A percentile compares a stretch with the other conserved stretches of the same genome.
Evolutionary conservation across 2,888 invertebrate genomes (phyloP).

Genomic region (Phaonia tiefii): DNA sequence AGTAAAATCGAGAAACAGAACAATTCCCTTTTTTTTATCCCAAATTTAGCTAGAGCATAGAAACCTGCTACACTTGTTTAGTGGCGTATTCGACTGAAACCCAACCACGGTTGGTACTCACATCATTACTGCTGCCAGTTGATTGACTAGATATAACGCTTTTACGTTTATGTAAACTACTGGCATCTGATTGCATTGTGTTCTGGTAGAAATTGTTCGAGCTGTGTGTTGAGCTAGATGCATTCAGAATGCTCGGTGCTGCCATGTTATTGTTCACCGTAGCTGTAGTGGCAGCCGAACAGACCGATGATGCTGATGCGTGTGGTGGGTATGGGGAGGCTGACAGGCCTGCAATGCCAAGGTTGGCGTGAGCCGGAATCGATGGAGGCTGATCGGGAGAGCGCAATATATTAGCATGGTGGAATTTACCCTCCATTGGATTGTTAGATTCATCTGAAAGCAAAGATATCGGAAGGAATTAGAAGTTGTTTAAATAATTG

Average conservation of each 20-base stretch:
- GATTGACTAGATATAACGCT: conserved; percentile 81
- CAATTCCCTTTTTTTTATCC: too few species aligned
- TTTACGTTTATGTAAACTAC: conserved; percentile 80
- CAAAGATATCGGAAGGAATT: neutral
- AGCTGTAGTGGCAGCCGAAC: conserved; percentile 77
- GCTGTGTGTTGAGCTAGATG: conserved; percentile 80
- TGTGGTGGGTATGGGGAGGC: conserved; percentile 72
- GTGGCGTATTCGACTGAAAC: too few species aligned
- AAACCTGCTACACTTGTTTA: too few species aligned
- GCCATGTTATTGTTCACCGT: conserved; percentile 73
- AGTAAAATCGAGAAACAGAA: too few species aligned
- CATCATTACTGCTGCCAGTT: conserved; percentile 81
- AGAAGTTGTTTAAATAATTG: too few species aligned
- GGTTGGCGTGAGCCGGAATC: conserved; percentile 75
- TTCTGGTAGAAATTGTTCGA: conserved; percentile 81
- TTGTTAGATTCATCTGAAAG: conserved; percentile 79
- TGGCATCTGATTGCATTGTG: conserved; percentile 81
- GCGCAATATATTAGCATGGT: conserved; percentile 79
- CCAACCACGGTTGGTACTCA: conserved; percentile 66
- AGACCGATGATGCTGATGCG: conserved; percentile 75
- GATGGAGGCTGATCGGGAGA: conserved; percentile 80
- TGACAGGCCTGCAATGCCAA: conserved; percentile 64
- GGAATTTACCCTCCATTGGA: conserved; percentile 77
- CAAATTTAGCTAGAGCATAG: too few species aligned
- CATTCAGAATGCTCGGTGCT: conserved; percentile 75